phyloP scores from a whole-genome alignment of 2,113 vertebrate species.

The Nycticryphes semicollaris region DNA sequence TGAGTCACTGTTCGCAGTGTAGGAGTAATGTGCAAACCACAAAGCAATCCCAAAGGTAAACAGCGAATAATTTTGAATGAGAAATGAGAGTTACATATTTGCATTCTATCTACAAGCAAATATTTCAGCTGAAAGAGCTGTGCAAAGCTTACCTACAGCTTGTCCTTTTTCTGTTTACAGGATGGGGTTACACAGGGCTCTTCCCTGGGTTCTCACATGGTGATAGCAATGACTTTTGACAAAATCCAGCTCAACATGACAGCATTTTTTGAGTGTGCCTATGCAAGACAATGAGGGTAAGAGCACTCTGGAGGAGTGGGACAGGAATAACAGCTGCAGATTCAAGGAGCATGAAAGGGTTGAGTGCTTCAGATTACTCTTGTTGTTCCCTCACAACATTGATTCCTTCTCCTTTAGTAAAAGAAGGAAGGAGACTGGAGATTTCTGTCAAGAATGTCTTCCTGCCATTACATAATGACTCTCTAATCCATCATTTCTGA shows the following conservation, averaged over 20 bases:
- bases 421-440: neutral
- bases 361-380: neutral
- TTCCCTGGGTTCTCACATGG: neutral
- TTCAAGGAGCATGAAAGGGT: neutral
- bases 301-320: too few relatives aligned
- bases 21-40: neutral
- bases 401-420: neutral
- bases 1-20: accelerated
- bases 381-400: neutral
- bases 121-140: neutral
- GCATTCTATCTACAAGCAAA: neutral
- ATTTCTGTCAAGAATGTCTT: neutral
- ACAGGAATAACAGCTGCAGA: too few relatives aligned
- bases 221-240: too few relatives aligned
- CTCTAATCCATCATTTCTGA: accelerated
- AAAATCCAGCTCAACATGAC: too few relatives aligned
- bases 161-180: neutral
- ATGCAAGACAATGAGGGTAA: too few relatives aligned
- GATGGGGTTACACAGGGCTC: accelerated
- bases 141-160: neutral
- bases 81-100: neutral
- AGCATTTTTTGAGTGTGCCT: too few relatives aligned
- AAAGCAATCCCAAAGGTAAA: neutral
- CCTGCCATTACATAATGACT: neutral
- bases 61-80: neutral